Percentiles rank a stretch among this genome's conserved stretches.
Conservation (phyloP, 2,113 vertebrate species). For the Aegypius monachus region DNA sequence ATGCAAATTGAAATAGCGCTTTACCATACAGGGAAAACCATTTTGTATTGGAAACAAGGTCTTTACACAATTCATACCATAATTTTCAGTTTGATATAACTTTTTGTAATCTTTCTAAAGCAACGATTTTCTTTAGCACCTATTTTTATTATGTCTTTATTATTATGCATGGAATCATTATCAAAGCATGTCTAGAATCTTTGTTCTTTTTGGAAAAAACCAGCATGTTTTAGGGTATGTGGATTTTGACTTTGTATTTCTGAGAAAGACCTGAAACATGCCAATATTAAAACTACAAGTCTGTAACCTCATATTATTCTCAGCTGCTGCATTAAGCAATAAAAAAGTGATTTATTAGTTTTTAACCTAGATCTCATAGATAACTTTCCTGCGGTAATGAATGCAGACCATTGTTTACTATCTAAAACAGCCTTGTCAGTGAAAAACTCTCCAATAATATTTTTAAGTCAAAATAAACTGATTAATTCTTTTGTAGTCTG, state of each 20-base stretch:
- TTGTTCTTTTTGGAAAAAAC: background rate
- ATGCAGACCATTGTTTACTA: slow-evolving; percentile 25
- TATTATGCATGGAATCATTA: background rate
- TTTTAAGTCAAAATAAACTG: slow-evolving; percentile 26
- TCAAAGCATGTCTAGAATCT: background rate
- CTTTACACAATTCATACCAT: background rate
- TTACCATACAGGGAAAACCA: background rate
- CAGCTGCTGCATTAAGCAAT: slow-evolving; percentile 42
- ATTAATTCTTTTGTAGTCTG: background rate
- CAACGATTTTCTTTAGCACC: background rate
- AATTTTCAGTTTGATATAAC: background rate
- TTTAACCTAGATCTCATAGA: slow-evolving; percentile 45
- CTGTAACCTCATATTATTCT: slow-evolving; percentile 19
- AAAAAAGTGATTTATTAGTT: slow-evolving; percentile 55
- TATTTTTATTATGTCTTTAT: slow-evolving; percentile 30
- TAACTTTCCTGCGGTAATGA: background rate
- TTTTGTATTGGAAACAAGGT: background rate
- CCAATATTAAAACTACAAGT: slow-evolving; percentile 36
- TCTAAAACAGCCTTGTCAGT: slow-evolving; percentile 15
- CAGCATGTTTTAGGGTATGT: background rate
- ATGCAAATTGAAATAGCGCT: background rate
- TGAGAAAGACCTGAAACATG: slow-evolving; percentile 28
- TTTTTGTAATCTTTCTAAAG: background rate
- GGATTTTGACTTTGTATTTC: slow-evolving; percentile 44
- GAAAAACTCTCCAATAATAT: slow-evolving; percentile 1